Conservation (phyloP, 2,113 vertebrate species). For the Spermophilus dauricus region DNA sequence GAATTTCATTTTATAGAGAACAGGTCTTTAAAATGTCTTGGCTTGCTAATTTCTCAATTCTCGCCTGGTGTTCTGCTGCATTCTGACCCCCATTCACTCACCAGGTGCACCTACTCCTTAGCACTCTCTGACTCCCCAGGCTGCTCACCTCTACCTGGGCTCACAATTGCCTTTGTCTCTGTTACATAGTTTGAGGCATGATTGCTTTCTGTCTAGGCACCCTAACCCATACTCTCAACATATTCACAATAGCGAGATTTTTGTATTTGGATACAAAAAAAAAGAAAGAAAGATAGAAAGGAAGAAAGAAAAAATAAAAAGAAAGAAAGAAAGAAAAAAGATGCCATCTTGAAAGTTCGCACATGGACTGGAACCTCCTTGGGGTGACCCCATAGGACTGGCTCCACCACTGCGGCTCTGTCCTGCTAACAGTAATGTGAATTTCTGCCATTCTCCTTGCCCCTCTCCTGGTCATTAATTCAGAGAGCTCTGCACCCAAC, state of each 20-base stretch:
- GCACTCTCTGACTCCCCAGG: not conserved
- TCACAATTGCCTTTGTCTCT: not conserved
- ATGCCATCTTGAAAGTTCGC: not conserved
- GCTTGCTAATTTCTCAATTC: not conserved
- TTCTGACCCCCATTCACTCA: not conserved
- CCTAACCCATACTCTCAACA: not conserved
- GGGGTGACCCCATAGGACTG: not conserved
- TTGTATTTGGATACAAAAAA: not conserved
- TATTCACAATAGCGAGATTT: not conserved
- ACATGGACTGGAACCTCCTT: not conserved
- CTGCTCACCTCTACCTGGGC: too few species aligned
- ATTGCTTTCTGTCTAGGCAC: not conserved
- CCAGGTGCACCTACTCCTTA: not conserved
- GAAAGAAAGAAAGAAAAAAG: too few species aligned
- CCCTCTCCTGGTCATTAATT: constrained; percentile 32
- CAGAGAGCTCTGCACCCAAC: constrained; percentile 18
- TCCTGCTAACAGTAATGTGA: not conserved
- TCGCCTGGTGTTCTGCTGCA: not conserved
- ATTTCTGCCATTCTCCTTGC: not conserved
- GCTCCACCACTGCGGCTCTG: rapidly evolving
- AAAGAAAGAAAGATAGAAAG: too few species aligned
- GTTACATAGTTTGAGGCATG: not conserved
- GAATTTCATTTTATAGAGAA: not conserved
- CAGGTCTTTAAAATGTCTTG: not conserved
- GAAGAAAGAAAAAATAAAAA: too few species aligned